Percentiles rank a stretch among this genome's conserved stretches.
Conservation (phyloP, 2,797 vertebrate species). For the Octomys mimax region DNA sequence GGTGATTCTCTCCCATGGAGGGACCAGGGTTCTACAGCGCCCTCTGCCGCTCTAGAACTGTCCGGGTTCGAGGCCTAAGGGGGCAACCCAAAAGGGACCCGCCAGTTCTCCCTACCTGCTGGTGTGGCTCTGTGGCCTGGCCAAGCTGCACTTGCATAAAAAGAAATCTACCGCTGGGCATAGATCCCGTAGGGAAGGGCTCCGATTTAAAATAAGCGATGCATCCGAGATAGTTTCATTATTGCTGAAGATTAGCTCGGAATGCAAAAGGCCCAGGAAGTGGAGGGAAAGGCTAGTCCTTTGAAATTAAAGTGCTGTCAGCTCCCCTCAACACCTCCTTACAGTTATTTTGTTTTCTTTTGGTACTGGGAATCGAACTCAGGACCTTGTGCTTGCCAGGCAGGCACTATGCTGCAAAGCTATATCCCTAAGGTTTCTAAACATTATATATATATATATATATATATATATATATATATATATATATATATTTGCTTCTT, state of each 20-base stretch:
- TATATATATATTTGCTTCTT: conserved; percentile 19
- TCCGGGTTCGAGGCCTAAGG: neutral
- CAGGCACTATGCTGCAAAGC: no score
- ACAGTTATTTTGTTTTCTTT: neutral
- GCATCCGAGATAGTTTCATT: neutral
- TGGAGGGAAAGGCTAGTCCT: neutral
- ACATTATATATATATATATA: no score
- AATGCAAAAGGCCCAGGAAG: neutral
- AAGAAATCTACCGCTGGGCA: neutral
- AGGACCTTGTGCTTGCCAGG: no score
- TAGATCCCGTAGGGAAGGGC: neutral
- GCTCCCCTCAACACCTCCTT: neutral
- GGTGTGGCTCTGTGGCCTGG: no score
- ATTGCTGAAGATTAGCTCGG: neutral
- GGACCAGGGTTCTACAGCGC: conserved; percentile 48
- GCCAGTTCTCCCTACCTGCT: neutral
- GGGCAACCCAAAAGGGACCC: neutral
- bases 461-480: no score
- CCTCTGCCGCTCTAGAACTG: conserved; percentile 38
- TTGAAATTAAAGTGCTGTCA: neutral
- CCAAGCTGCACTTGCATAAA: neutral
- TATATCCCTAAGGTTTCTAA: neutral
- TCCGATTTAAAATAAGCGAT: neutral
- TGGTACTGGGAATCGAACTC: no score
- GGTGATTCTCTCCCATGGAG: neutral